phyloP scores from a whole-genome alignment of 2,797 vertebrate genomes.

The Picus viridis region DNA sequence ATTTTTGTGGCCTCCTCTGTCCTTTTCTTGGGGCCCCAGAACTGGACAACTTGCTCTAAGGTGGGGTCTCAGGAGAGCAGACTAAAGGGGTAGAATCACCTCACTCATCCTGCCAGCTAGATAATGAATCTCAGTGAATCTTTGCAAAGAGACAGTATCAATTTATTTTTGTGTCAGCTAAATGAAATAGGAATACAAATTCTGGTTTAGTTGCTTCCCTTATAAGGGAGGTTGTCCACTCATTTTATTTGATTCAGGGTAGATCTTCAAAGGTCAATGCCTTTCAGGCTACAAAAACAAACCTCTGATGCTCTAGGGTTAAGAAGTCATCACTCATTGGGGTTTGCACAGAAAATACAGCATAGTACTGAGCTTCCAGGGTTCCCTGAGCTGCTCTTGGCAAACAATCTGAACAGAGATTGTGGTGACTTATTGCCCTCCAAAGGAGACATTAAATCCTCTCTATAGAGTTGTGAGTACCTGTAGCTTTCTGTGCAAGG shows the following conservation, averaged over 20 bases:
- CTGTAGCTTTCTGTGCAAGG: neutral
- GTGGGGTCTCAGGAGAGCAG: no score
- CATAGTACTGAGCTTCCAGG: neutral
- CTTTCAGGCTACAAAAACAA: neutral
- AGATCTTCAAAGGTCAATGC: neutral
- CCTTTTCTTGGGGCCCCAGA: no score
- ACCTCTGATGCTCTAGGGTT: neutral
- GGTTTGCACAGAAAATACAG: neutral
- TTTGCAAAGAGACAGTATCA: neutral
- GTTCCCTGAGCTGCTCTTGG: neutral
- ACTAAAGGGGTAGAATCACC: no score
- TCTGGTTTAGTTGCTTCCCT: neutral
- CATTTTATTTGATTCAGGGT: neutral
- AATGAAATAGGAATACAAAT: neutral
- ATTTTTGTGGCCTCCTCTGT: no score
- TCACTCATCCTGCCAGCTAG: no score
- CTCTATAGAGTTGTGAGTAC: neutral
- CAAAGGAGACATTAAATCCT: neutral
- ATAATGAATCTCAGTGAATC: neutral
- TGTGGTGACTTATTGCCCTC: neutral
- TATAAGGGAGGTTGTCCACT: neutral
- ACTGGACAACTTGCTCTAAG: no score
- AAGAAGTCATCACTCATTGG: accelerated
- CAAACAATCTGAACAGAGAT: neutral
- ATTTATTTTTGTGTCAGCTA: neutral